Evolutionary conservation across 2,113 vertebrate species (phyloP).

Genomic region (Actenoides hombroni): DNA sequence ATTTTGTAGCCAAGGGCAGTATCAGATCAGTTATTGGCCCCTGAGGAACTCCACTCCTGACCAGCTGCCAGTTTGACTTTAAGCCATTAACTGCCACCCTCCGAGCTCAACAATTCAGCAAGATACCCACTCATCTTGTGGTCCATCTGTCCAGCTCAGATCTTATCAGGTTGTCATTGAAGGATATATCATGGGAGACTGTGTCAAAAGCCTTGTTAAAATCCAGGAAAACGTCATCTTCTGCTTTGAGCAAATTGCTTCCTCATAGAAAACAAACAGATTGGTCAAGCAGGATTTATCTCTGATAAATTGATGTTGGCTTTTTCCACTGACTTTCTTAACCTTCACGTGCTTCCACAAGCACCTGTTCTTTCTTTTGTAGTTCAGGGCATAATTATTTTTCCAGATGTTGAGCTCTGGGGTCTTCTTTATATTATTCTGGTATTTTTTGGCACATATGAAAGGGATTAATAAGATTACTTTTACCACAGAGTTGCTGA

Average conservation of each 20-base stretch:
- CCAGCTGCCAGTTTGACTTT: background rate
- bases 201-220: background rate
- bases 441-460: background rate
- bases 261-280: background rate
- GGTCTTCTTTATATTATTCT: background rate
- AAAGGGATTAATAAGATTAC: background rate
- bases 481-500: background rate
- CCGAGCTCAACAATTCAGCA: background rate
- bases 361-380: background rate
- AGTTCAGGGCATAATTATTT: background rate
- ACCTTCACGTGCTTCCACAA: background rate
- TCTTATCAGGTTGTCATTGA: background rate
- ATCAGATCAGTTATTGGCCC: accelerated
- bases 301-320: background rate
- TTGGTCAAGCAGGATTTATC: background rate
- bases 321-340: background rate
- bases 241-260: background rate
- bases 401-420: background rate
- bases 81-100: background rate
- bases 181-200: background rate
- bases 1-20: background rate
- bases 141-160: background rate
- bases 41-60: background rate
- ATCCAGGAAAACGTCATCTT: background rate
- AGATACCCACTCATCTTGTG: background rate